Percentiles rank a stretch among this genome's conserved stretches.
Conservation (phyloP, 2,797 vertebrate species). For the Leucoraja ocellata region DNA sequence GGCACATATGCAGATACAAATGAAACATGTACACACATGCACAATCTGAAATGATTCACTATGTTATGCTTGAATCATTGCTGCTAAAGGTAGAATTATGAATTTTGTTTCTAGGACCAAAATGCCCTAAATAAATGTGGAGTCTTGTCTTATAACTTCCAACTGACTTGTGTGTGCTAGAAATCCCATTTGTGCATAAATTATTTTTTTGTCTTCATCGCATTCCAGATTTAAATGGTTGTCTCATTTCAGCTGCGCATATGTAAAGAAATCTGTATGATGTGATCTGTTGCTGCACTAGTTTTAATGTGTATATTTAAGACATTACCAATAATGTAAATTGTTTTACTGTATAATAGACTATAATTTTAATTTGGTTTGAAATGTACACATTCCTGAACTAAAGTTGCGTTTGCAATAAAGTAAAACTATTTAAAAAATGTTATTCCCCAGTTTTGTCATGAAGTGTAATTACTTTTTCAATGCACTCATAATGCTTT, state of each 20-base stretch:
- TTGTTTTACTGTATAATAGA: slow-evolving; percentile 85
- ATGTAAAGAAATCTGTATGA: slow-evolving; percentile 32
- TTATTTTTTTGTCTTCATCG: slow-evolving; percentile 65
- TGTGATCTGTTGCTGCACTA: slow-evolving; percentile 71
- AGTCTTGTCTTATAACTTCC: slow-evolving; percentile 67
- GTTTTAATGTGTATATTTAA: slow-evolving; percentile 85
- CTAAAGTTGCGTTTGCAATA: slow-evolving; percentile 83
- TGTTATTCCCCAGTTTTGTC: neutral
- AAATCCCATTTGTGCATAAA: slow-evolving; percentile 89
- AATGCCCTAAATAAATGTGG: slow-evolving; percentile 61
- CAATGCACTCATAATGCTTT: neutral
- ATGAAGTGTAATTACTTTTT: neutral
- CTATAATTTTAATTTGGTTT: slow-evolving; percentile 81
- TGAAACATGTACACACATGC: neutral
- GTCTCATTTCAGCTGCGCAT: slow-evolving; percentile 19
- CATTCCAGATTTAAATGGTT: slow-evolving; percentile 35
- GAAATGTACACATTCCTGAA: slow-evolving; percentile 56
- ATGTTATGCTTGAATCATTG: slow-evolving; percentile 73
- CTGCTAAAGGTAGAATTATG: slow-evolving; percentile 60
- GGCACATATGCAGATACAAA: neutral
- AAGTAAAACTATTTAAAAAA: slow-evolving; percentile 50
- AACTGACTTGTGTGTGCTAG: slow-evolving; percentile 60
- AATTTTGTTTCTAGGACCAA: slow-evolving; percentile 71
- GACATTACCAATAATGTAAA: slow-evolving; percentile 76
- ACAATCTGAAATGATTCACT: slow-evolving; percentile 43